A percentile compares a stretch with the other conserved stretches of the same genome.
Conservation (phyloP, 2,797 vertebrate species). For the Malacoctenus gilli region DNA sequence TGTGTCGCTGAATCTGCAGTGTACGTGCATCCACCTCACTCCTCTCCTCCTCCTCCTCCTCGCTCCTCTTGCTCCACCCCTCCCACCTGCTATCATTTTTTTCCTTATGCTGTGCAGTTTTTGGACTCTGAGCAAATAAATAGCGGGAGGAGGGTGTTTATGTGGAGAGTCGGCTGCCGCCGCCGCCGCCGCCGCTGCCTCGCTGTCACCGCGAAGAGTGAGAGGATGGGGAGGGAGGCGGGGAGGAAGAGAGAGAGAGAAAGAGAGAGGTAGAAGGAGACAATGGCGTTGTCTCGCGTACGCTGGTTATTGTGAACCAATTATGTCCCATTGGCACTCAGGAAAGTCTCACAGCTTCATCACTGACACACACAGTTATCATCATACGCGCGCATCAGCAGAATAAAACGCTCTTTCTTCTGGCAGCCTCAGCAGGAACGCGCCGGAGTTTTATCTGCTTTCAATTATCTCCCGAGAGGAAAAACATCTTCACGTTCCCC, state of each 20-base stretch:
- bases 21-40: constrained; percentile 52
- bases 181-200: no score
- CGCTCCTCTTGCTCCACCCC: constrained; percentile 31
- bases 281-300: constrained; percentile 57
- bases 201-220: constrained; percentile 54
- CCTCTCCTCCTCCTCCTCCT: constrained; percentile 26
- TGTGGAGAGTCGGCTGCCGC: constrained; percentile 61
- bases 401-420: constrained; percentile 33
- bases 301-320: constrained; percentile 64
- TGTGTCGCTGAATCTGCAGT: constrained; percentile 61
- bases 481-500: constrained; percentile 45
- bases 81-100: constrained; percentile 25
- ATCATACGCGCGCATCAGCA: constrained; percentile 40
- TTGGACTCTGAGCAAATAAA: constrained; percentile 75
- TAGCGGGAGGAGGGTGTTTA: constrained; percentile 56
- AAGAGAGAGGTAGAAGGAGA: no score
- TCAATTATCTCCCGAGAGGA: constrained; percentile 44
- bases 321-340: constrained; percentile 56
- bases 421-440: constrained; percentile 32
- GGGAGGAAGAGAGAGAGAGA: constrained; percentile 39
- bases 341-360: constrained; percentile 53
- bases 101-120: constrained; percentile 74
- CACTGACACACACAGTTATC: constrained; percentile 18
- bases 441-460: constrained; percentile 43
- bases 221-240: constrained; percentile 15